Evolutionary conservation across 35 echinoderm and acorn worm genomes (phyloP).

Genomic region (Ptychodera flava): DNA sequence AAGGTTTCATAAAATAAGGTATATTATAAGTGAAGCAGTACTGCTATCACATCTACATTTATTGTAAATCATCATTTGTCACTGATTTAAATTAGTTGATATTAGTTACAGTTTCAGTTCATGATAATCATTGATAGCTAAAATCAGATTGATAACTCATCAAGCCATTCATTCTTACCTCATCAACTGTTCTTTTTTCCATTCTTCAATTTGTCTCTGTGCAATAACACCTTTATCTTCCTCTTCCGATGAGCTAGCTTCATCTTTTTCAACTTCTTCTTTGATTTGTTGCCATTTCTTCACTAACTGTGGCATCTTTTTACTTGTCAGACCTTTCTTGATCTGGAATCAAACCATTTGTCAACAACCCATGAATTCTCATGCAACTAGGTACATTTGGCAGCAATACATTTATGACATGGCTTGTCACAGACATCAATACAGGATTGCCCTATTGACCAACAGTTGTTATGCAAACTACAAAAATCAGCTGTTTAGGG

Average conservation of each 20-base stretch:
- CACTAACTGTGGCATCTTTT: slow-evolving; percentile 69
- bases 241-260: slow-evolving; percentile 47
- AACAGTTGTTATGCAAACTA: too few species aligned
- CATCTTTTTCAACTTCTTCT: slow-evolving; percentile 67
- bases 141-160: not conserved
- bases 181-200: slow-evolving; percentile 75
- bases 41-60: not conserved
- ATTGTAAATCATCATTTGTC: not conserved
- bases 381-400: too few species aligned
- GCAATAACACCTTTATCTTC: slow-evolving; percentile 45
- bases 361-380: too few species aligned
- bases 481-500: too few species aligned
- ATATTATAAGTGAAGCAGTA: not conserved
- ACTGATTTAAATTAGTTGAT: not conserved
- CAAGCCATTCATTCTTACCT: slow-evolving; percentile 37
- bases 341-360: too few species aligned
- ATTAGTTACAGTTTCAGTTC: not conserved
- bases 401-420: too few species aligned
- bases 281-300: slow-evolving; percentile 91
- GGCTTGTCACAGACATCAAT: too few species aligned
- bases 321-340: slow-evolving; percentile 44
- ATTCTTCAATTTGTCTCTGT: slow-evolving; percentile 66
- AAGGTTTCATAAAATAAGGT: too few species aligned
- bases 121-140: not conserved
- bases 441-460: too few species aligned